Conservation (phyloP, 2,797 vertebrate genomes). For the Ctenosaura bakeri region DNA sequence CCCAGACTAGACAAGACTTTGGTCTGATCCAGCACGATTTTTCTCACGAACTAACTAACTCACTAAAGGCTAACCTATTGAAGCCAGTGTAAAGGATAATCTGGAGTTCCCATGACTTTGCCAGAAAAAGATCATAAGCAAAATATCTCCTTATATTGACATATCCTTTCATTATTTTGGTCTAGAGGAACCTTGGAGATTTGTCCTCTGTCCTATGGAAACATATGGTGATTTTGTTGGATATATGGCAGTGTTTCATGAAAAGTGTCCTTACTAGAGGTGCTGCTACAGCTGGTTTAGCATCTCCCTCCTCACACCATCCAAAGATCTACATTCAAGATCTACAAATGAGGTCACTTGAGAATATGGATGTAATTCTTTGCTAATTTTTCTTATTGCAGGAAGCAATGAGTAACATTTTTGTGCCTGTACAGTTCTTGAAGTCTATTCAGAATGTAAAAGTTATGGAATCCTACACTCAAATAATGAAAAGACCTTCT, state of each 20-base stretch:
- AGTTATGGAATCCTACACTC: no score
- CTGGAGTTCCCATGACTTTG: no score
- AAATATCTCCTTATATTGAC: not conserved
- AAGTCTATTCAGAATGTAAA: no score
- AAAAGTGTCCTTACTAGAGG: not conserved
- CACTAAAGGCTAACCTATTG: not conserved
- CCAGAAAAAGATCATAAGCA: not conserved
- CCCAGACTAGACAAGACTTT: not conserved
- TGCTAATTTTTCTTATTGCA: no score
- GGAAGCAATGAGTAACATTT: no score
- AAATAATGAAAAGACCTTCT: no score
- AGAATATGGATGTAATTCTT: no score
- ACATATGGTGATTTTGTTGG: not conserved
- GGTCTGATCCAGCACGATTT: not conserved
- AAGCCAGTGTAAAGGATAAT: not conserved
- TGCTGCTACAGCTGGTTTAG: not conserved
- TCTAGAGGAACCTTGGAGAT: not conserved
- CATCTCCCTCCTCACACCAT: not conserved
- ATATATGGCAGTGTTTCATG: not conserved
- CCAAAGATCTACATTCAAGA: not conserved
- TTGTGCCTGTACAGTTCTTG: no score
- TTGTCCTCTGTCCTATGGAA: not conserved
- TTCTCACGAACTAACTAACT: not conserved
- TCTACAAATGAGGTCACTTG: not conserved
- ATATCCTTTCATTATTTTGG: not conserved